Base-by-base conservation (phyloP, 2,797 vertebrate species). In the Artibeus jamaicensis region DNA sequence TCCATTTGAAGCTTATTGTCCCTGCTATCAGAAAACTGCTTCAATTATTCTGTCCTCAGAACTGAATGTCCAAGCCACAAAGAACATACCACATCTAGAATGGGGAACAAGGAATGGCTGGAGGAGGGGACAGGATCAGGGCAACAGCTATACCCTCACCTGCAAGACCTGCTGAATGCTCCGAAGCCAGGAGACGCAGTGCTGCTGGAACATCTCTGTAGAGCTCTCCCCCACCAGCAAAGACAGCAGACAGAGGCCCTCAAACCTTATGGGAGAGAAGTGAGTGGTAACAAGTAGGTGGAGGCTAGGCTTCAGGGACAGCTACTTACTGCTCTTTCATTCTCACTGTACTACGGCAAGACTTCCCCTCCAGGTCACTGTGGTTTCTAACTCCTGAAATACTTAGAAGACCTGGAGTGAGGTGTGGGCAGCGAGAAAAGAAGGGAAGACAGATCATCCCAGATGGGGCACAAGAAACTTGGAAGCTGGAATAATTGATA, bases 161-260 rank as follows among this genome's bases (percentile, higher is more conserved):
- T 99, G 99, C 87, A 99, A 98, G 95, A 99, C 98, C 96, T 99
- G 99, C 98, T 99, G 99, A 48, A 99, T 97, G 1, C 98, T 99
- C 2, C 99, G 99, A 59, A 99, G 98, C 99, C 99, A 99, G n/a
- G 98, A 98, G 1, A 99, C 97, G 73, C 99, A 99, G 95, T 99
- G 99, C 24, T 99, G 99, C 97, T 99, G 99, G 97, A 99, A 99
- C 37, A 99, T 96, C 67, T 99, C 99, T 18, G 98, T 99, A 74
- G 99, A 98, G 92, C 99, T 99, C 98, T 99, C 99, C 34, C 99
- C 99, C 0, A 99, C 99, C 97, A 99, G 97, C 98, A 99, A 97
- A 10, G 99, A 99, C 53, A 99, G 98, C 73, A 99, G 98, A 94
- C 99, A 99, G 4, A 99, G 98, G 8, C 99, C 99, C 96, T 99